Evolutionary conservation across 1,140 invertebrate genomes (phyloP).

Genomic region (Pantala flavescens): DNA sequence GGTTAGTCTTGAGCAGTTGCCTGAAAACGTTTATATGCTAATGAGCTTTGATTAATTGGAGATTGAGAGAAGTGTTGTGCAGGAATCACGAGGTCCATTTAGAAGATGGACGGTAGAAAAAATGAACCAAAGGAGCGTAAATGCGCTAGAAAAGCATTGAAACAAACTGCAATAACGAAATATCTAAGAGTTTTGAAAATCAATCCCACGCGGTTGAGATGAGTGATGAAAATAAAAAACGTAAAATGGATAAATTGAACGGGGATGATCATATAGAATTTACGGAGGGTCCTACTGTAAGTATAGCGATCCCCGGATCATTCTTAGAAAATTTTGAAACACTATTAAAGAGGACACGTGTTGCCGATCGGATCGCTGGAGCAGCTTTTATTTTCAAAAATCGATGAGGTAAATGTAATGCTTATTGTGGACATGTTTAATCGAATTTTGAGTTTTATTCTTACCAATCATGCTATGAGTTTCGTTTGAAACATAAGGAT

Average conservation of each 20-base stretch:
- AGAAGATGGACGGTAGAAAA: neutral
- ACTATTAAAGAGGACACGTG: constrained; percentile 70
- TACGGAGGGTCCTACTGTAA: constrained; percentile 48
- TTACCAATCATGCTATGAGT: neutral
- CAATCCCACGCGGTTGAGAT: neutral
- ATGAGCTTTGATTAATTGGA: too few species aligned
- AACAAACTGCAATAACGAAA: neutral
- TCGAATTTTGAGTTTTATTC: neutral
- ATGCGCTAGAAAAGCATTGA: neutral
- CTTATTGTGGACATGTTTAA: neutral
- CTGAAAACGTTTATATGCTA: too few species aligned
- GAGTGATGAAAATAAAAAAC: neutral
- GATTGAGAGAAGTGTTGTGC: too few species aligned
- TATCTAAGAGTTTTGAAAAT: neutral
- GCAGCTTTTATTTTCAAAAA: constrained; percentile 87
- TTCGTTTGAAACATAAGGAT: too few species aligned
- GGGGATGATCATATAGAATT: too few species aligned
- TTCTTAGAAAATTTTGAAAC: constrained; percentile 94
- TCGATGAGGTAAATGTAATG: constrained; percentile 65
- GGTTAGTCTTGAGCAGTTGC: too few species aligned
- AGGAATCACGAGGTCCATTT: too few species aligned
- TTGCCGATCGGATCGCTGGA: constrained; percentile 89
- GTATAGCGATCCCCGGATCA: constrained; percentile 90
- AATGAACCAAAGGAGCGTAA: neutral
- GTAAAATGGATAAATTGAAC: neutral